Evolutionary conservation across 2,888 invertebrate species (phyloP).

Genomic region (Thereva unica): DNA sequence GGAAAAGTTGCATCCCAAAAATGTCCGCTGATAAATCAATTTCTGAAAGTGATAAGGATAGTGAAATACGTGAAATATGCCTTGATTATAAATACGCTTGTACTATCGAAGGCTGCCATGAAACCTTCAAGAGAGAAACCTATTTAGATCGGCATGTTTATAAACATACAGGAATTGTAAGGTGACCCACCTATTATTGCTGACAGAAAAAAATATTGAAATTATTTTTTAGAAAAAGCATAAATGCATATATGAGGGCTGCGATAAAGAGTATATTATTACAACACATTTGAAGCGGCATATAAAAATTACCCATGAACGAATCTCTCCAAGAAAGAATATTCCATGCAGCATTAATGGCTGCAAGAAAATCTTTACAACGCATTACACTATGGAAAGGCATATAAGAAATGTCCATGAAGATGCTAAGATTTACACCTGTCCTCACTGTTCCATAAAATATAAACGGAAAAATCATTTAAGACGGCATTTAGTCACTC

Average conservation of each 20-base stretch:
- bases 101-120: constrained; percentile 58
- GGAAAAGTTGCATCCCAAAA: neutral
- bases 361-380: constrained; percentile 62
- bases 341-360: constrained; percentile 48
- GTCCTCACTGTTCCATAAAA: constrained; percentile 60
- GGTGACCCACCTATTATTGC: constrained; percentile 42
- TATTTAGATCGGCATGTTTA: constrained; percentile 63
- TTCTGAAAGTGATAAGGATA: constrained; percentile 16
- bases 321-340: constrained; percentile 40
- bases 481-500: constrained; percentile 61
- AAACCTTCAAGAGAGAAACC: constrained; percentile 61
- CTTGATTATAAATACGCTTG: constrained; percentile 57
- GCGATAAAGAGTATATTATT: constrained; percentile 65
- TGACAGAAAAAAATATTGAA: neutral
- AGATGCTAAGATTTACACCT: constrained; percentile 58
- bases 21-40: neutral
- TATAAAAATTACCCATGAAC: constrained; percentile 59
- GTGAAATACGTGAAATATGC: neutral
- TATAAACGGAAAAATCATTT: constrained; percentile 65
- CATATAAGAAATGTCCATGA: constrained; percentile 62
- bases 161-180: constrained; percentile 64
- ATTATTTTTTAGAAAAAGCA: constrained; percentile 61
- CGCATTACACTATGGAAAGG: constrained; percentile 63
- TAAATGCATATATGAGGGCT: constrained; percentile 63
- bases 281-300: constrained; percentile 67